These are phyloP conservation scores for Drepana falcataria DNA, from an alignment of 2,888 invertebrate species.

Conservation along the genomic window DNA sequence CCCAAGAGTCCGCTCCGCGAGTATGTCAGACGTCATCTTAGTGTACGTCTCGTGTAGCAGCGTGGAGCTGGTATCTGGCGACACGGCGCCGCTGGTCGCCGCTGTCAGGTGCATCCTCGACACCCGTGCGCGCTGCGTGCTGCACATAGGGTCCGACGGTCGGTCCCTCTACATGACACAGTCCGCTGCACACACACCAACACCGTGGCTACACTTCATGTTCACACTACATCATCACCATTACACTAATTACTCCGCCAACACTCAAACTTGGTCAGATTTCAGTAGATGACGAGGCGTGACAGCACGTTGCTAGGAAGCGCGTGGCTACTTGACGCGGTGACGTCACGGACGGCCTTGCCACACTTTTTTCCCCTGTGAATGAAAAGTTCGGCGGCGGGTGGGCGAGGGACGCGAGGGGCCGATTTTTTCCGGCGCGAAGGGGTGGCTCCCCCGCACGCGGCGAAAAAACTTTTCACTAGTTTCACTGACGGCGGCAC, in stretches of 20 bases:
- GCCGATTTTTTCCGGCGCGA: constrained; percentile 69
- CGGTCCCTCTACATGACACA: constrained; percentile 56
- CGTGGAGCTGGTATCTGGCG: constrained; percentile 84
- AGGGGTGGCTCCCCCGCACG: constrained; percentile 71
- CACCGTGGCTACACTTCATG: constrained; percentile 38
- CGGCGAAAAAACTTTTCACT: constrained; percentile 75
- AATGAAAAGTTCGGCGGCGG: constrained; percentile 82
- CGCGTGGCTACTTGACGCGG: constrained; percentile 73
- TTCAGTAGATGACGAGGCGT: constrained; percentile 31
- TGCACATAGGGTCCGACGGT: constrained; percentile 65
- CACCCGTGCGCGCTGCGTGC: constrained; percentile 72
- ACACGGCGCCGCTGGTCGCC: constrained; percentile 78
- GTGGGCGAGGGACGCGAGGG: constrained; percentile 71
- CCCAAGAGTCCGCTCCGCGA: constrained; percentile 91
- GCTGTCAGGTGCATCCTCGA: constrained; percentile 77
- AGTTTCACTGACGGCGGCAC: constrained; percentile 76
- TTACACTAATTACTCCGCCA: constrained; percentile 15
- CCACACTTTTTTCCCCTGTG: constrained; percentile 79
- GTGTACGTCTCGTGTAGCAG: constrained; percentile 90
- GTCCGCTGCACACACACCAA: constrained; percentile 38
- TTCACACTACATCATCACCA: constrained; percentile 41
- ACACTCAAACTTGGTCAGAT: constrained; percentile 3
- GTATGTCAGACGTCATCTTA: constrained; percentile 93
- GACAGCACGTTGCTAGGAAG: constrained; percentile 72
- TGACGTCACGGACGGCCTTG: constrained; percentile 78